These are phyloP conservation scores for Pantherophis guttatus DNA, from an alignment of 2,113 vertebrate species.

Conservation along the genomic window DNA sequence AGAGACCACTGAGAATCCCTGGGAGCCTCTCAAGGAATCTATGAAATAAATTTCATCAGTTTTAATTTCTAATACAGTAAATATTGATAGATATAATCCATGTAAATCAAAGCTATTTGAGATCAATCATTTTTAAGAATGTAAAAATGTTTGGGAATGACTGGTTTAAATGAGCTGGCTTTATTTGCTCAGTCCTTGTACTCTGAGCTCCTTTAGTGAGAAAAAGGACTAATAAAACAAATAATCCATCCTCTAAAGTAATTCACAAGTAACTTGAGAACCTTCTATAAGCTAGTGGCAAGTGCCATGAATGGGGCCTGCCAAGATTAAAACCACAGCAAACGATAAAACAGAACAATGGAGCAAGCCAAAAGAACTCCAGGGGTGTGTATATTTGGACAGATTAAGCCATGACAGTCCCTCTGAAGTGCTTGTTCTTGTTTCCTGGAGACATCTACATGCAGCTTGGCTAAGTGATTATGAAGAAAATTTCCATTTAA, in stretches of 20 bases:
- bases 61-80: not conserved
- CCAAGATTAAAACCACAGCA: constrained; percentile 47
- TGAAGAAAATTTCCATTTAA: constrained; percentile 50
- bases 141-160: not conserved
- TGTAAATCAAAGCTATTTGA: not conserved
- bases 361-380: constrained; percentile 37
- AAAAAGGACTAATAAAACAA: not conserved
- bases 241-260: constrained; percentile 1
- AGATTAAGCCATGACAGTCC: constrained; percentile 31
- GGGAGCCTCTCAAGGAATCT: not conserved
- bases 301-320: constrained; percentile 56
- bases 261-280: constrained; percentile 54
- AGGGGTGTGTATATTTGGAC: constrained; percentile 40
- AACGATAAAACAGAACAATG: constrained; percentile 57
- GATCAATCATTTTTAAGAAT: not conserved
- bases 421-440: constrained; percentile 43
- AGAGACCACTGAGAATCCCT: not conserved
- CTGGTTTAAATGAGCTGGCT: not conserved
- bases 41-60: not conserved
- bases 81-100: not conserved
- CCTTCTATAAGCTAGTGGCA: constrained; percentile 27
- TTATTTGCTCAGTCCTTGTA: constrained; percentile 6
- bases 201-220: constrained; percentile 1
- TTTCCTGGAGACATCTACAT: not conserved
- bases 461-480: constrained; percentile 47